These are phyloP conservation scores for Drosophila birchii DNA, from an alignment of 2,888 invertebrate species.

Conservation along the genomic window DNA sequence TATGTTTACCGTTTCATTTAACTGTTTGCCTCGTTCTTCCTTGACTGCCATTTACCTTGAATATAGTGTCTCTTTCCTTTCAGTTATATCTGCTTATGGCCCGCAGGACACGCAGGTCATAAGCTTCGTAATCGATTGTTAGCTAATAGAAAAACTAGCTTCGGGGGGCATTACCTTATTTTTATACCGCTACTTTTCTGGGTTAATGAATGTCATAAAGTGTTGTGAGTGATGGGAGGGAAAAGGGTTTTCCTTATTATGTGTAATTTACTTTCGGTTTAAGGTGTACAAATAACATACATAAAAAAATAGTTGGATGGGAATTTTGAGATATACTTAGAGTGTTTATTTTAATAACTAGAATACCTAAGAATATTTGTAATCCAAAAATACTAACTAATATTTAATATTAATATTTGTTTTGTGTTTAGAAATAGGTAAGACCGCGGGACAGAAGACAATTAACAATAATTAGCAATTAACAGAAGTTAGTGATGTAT, in stretches of 20 bases:
- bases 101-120: conserved; percentile 69
- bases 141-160: conserved; percentile 68
- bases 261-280: conserved; percentile 2
- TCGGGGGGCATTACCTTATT: conserved; percentile 2
- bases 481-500: too few relatives aligned
- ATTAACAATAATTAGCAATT: background rate
- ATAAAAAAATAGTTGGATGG: background rate
- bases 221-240: conserved; percentile 24
- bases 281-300: too few relatives aligned
- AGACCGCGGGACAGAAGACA: background rate
- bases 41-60: background rate
- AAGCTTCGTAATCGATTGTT: conserved; percentile 74
- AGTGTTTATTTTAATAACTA: background rate
- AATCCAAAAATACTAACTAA: too few relatives aligned
- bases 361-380: fast-evolving
- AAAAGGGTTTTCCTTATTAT: conserved; percentile 18
- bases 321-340: background rate
- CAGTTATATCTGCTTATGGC: conserved; percentile 43
- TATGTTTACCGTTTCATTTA: conserved; percentile 78
- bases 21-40: conserved; percentile 47
- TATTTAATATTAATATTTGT: background rate
- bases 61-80: background rate
- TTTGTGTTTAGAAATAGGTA: background rate
- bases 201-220: conserved; percentile 50
- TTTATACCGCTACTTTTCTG: conserved; percentile 27